Base-by-base conservation (phyloP, 1,140 invertebrate species). In the Drosophila repleta region DNA sequence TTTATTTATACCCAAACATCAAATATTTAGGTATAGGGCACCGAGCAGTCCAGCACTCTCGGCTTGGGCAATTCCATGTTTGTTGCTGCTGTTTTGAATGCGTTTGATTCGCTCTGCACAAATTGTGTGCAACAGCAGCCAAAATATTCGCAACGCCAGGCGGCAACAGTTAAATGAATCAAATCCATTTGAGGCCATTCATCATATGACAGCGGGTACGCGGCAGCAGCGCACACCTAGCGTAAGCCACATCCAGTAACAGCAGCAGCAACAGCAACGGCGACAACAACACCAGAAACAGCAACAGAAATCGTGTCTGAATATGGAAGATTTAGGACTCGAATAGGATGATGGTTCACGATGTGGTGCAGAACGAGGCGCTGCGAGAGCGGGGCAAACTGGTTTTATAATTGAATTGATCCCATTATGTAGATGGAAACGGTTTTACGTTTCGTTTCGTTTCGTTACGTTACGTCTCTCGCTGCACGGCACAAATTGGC, bases 321-420 rank as follows among this genome's bases (percentile, higher is more conserved):
- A 60, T 85, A 45, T 51, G 64, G 81, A 74, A 66, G 74, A 70
- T 56, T 73, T 52, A n/a, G 37, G 24, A 43, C 35, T 61, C 17
- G 37, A 24, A 53, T 20, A 13, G 51, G 41, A 35, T 55, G 39
- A 15, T 20, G 46, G 35, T 20, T 32, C 15, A 18, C 17, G 32
- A 41, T 65, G 58, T 77, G 75, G 35, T 70, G 55, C 24, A 48
- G 69, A 63, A 10, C 10, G 35, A 3, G 7, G 39, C 8, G 39
- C n/a, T 17, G 39, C 17, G 32, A 55, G 41, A 32, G 77, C 41
- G 60, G 74, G 63, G 74, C 55, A 87, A 81, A 87, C 82, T 82
- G 64, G 78, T 76, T 87, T 87, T 85, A 82, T 87, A 87, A 87
- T 87, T 87, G 82, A 87, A 87, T 87, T 87, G 82, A 87, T 87